phyloP scores from a whole-genome alignment of 1,140 invertebrate genomes.

The Macrocentrus cingulum region DNA sequence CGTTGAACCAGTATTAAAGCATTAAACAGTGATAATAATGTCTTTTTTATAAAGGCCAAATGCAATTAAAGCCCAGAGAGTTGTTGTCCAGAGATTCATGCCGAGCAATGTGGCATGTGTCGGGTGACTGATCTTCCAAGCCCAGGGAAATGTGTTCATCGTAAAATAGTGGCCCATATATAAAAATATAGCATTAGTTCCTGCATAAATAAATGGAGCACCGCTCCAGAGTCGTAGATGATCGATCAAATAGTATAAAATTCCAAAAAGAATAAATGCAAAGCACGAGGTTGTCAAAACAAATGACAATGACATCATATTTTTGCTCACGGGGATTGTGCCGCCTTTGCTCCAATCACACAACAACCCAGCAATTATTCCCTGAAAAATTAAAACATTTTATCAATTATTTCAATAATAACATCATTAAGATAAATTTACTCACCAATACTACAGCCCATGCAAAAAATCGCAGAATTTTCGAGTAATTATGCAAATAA shows the following conservation, averaged over 20 bases:
- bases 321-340: conserved; percentile 84
- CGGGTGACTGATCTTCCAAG: conserved; percentile 55
- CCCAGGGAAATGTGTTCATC: conserved; percentile 64
- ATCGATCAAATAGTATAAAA: conserved; percentile 66
- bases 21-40: conserved; percentile 62
- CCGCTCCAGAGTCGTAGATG: conserved; percentile 65
- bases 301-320: conserved; percentile 71
- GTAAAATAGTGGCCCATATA: conserved; percentile 68
- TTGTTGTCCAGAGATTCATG: conserved; percentile 68
- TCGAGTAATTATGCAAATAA: conserved; percentile 64
- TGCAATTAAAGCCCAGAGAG: conserved; percentile 65
- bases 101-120: conserved; percentile 61
- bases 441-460: conserved; percentile 64
- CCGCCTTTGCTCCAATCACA: conserved; percentile 76
- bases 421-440: too few species aligned
- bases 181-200: conserved; percentile 70
- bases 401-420: too few species aligned
- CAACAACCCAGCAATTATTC: conserved; percentile 70
- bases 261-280: conserved; percentile 63
- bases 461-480: conserved; percentile 72
- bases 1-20: background rate
- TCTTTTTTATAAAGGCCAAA: conserved; percentile 64
- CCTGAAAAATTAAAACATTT: conserved; percentile 49
- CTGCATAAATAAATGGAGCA: conserved; percentile 67
- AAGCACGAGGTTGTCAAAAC: conserved; percentile 62